These are phyloP conservation scores for Alosa alosa DNA, from an alignment of 2,113 vertebrate genomes.

Conservation along the genomic window DNA sequence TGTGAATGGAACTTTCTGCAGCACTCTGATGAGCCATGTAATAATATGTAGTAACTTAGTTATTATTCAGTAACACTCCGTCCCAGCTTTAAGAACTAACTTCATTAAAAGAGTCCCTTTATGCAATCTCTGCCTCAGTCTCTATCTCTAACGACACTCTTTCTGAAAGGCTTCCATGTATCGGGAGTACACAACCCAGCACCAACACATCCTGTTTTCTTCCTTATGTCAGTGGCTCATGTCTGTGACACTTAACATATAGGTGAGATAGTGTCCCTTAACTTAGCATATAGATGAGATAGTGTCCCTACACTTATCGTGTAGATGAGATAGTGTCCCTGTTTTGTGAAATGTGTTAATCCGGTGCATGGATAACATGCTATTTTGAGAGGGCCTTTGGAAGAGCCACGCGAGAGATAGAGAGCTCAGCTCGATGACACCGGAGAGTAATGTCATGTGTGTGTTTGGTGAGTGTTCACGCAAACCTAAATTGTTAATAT, in stretches of 20 bases:
- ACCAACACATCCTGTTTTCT: neutral
- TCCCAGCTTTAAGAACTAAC: neutral
- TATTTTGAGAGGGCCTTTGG: too few species aligned
- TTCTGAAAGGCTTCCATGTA: neutral
- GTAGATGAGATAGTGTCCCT: too few species aligned
- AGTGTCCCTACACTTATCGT: too few species aligned
- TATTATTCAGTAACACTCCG: neutral
- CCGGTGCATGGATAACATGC: too few species aligned
- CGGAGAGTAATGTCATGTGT: neutral
- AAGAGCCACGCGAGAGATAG: neutral
- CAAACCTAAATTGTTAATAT: slow-evolving; percentile 11
- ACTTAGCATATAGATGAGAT: too few species aligned
- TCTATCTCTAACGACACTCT: neutral
- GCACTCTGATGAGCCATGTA: too few species aligned
- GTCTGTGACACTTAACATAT: too few species aligned
- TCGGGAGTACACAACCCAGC: neutral
- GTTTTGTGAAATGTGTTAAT: too few species aligned
- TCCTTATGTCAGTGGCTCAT: neutral
- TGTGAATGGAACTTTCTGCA: too few species aligned
- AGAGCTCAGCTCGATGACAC: neutral
- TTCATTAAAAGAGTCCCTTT: neutral
- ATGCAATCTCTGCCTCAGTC: too few species aligned
- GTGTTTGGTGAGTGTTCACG: neutral
- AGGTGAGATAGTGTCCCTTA: too few species aligned
- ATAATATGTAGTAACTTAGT: too few species aligned